Evolutionary conservation across 2,797 vertebrate species (phyloP), one percentile per base, ranked within the genome.

Genomic region (Semaprochilodus insignis): DNA sequence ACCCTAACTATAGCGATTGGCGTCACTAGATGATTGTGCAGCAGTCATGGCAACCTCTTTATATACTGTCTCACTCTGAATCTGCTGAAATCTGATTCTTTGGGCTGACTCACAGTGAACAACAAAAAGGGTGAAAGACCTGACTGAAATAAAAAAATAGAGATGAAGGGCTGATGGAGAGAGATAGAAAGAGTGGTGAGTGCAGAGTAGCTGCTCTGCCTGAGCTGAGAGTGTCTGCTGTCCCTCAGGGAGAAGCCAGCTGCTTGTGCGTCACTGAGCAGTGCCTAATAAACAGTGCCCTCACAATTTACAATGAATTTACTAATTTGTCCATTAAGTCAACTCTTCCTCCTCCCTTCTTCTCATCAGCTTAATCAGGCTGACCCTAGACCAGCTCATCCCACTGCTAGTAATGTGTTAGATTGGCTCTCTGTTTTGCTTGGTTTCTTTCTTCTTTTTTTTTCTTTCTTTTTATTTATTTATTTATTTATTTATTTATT

Each of bases 311-410:
- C 71, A 67, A 27, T 62, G 21, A 63, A 67, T 19, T n/a, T 51
- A 67, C 74, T 80, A 76, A 40, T 74, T 57, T 31, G 72, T 31
- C 51, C 70, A 54, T 81, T 78, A 77, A 57, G 16, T 55, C n/a
- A 15, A 8, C 15, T 66, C 40, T 34, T 66, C 19, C 55, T 52
- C 23, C 21, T 31, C 23, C 59, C 17, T 71, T 31, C 59, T 75
- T 65, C 74, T 7, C 59, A 60, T 81, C 44, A 80, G 16, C 63
- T 31, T 25, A 52, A 25, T 76, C 48, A 77, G n/a, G 23, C 16
- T 66, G 25, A 63, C 25, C 60, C 25, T 16, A 63, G 60, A 63
- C 15, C 60, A 63, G 59, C n/a, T 11, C 13, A 14, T 34, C 5
- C 27, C 15, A 34, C n/a, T n/a, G n/a, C n/a, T n/a, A n/a, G n/a